Evolutionary conservation across 2,113 vertebrate species (phyloP), one percentile per base, ranked within the genome.

Genomic region (Hydrolagus affinis): DNA sequence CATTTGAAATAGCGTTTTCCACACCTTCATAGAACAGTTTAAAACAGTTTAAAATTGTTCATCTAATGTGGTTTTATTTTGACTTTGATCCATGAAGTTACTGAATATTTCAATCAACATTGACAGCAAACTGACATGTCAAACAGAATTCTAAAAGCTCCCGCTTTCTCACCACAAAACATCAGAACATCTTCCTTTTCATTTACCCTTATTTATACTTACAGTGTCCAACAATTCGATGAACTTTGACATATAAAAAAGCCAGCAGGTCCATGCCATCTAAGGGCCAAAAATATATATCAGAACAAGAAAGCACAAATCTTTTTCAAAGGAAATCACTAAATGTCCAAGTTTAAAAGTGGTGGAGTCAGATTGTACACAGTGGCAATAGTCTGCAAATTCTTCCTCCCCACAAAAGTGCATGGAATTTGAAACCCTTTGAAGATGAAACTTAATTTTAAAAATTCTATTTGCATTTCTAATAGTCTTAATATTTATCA

Each of bases 221-320:
- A 99, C 98, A n/a, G 98, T 99, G 90, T 99, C 98, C 87, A 97
- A 87, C 87, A 99, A 93, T 88, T 99, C 98, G 78, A 99, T 96
- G 89, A 98, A 98, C 91, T 99, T 99, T 80, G 98, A 99, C 90
- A 98, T 96, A 89, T 95, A 99, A 91, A 96, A 99, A 78, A 99
- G 92, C 96, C 97, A 99, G 87, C 97, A 99, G 30, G 91, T 93
- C 89, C 91, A 92, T 10, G 93, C 95, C 98, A 99, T 99, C 98
- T 99, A 91, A 85, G 91, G 87, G 85, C 85, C 89, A 75, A 62
- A 4, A 87, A 80, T 56, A 28, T 83, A 44, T 6, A 86, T 87
- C 88, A 78, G 70, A 56, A 59, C n/a, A 86, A 9, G 15, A 44
- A 12, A 69, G 11, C 9, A 59, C 85, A 28, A 25, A n/a, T 4